Conservation (phyloP, 2,797 vertebrate species). For the Lacerta bilineata region DNA sequence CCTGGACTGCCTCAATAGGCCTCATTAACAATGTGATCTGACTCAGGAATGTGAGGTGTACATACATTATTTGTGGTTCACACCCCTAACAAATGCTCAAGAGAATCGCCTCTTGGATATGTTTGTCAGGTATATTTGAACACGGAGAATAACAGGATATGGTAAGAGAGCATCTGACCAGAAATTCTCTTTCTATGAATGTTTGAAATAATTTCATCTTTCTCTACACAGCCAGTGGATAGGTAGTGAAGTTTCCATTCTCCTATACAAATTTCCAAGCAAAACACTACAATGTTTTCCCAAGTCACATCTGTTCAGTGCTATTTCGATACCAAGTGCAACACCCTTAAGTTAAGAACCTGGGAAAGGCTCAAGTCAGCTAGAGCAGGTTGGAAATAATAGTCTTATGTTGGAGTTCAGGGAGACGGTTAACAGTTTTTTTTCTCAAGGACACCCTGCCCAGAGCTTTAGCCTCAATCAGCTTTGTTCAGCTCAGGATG, state of each 20-base stretch:
- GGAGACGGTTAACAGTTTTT: not conserved
- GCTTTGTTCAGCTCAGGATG: not conserved
- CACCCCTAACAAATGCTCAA: not conserved
- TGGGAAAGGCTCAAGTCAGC: not conserved
- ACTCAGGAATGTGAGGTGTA: no score
- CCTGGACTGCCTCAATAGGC: no score
- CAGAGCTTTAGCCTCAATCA: not conserved
- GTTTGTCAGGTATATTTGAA: slow-evolving; percentile 43
- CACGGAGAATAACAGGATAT: slow-evolving; percentile 39
- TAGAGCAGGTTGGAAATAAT: not conserved
- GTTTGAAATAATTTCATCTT: not conserved
- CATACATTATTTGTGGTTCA: no score
- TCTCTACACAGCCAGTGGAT: slow-evolving; percentile 13
- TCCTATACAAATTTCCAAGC: slow-evolving; percentile 31
- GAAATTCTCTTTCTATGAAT: not conserved
- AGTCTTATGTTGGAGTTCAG: not conserved
- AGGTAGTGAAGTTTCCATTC: not conserved
- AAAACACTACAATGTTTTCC: slow-evolving; percentile 29
- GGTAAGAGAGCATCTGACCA: slow-evolving; percentile 18
- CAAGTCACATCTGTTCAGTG: not conserved
- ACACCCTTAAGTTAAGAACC: not conserved
- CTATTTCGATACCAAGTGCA: not conserved
- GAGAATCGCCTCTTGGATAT: slow-evolving; percentile 12
- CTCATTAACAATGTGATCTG: no score
- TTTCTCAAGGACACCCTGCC: not conserved